Base-by-base conservation (phyloP, 2,113 vertebrate species). In the Trogon surrucura region DNA sequence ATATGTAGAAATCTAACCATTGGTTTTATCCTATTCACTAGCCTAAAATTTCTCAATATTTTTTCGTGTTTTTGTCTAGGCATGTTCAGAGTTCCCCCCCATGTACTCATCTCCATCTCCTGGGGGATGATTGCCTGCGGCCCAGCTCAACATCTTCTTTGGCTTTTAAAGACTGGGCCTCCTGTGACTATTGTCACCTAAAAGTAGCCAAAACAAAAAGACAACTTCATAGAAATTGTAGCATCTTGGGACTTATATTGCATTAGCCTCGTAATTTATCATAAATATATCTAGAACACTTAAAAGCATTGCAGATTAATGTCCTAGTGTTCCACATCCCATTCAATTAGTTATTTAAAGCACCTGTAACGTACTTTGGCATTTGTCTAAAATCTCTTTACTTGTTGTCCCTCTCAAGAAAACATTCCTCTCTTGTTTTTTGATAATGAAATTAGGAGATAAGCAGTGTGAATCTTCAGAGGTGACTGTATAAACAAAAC, bases 361-460 rank as follows among this genome's bases (percentile, higher is more conserved):
- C n/a, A 69, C 15, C 1, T 1, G 1, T 47, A 21, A 19, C 21
- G 14, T 67, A 34, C 21, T 72, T 48, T 18, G 13, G 2, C 2
- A 0, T 53, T 89, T 56, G 12, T 47, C 17, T 87, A 61, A 60
- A 60, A 84, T 86, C 23, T 47, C 13, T 66, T 58, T 34, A 60
- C n/a, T 36, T 48, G 44, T 25, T 84, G 29, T 58, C 22, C 3
- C 45, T 80, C 16, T 32, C 0, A 5, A 73, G 58, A 73, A 80
- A 62, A 23, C 32, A 3, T 27, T 95, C 13, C n/a, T 93, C 29
- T 25, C 11, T 69, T 20, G 20, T 30, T 83, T 91, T 90, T 85
- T 19, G 19, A 13, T 73, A 54, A 75, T 14, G 4, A 21, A 91
- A 17, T 74, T 67, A 30, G 56, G 53, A 79, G 56, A 30, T 66